phyloP scores from a whole-genome alignment of 1,140 invertebrate genomes.

The Meloidogyne floridensis region DNA sequence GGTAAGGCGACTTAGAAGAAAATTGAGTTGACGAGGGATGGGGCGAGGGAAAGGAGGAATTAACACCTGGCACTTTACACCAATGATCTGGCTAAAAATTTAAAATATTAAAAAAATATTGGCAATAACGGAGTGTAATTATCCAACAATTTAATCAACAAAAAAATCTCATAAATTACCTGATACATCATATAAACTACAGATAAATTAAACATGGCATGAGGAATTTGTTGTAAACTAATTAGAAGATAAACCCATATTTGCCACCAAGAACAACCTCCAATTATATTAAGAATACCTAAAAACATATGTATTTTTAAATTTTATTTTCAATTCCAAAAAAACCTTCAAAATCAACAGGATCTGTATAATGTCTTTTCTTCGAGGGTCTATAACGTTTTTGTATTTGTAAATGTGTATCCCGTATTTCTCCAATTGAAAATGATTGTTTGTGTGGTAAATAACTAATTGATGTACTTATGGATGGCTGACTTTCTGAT shows the following conservation, averaged over 20 bases:
- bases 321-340: conserved; percentile 16
- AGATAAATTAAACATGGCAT: conserved; percentile 65
- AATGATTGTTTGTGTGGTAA: conserved; percentile 62
- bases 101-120: not conserved
- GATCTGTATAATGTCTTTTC: conserved; percentile 59
- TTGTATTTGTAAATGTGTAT: conserved; percentile 63
- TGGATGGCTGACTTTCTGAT: conserved; percentile 48
- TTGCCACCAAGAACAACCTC: conserved; percentile 65
- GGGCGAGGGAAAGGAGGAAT: conserved; percentile 34
- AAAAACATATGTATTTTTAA: conserved; percentile 11
- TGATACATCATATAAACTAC: conserved; percentile 65
- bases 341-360: conserved; percentile 61
- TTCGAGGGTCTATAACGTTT: conserved; percentile 55
- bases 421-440: conserved; percentile 60
- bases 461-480: conserved; percentile 34
- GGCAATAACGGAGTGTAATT: conserved; percentile 1
- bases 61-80: conserved; percentile 58
- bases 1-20: not conserved
- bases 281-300: conserved; percentile 65
- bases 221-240: conserved; percentile 63
- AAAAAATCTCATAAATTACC: conserved; percentile 22
- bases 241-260: conserved; percentile 65
- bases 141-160: too few relatives aligned
- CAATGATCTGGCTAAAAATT: conserved; percentile 63
- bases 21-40: not conserved